A percentile compares a stretch with the other conserved stretches of the same genome.
These are phyloP conservation scores for Operophtera brumata DNA, from an alignment of 2,888 invertebrate genomes.

Conservation along the genomic window DNA sequence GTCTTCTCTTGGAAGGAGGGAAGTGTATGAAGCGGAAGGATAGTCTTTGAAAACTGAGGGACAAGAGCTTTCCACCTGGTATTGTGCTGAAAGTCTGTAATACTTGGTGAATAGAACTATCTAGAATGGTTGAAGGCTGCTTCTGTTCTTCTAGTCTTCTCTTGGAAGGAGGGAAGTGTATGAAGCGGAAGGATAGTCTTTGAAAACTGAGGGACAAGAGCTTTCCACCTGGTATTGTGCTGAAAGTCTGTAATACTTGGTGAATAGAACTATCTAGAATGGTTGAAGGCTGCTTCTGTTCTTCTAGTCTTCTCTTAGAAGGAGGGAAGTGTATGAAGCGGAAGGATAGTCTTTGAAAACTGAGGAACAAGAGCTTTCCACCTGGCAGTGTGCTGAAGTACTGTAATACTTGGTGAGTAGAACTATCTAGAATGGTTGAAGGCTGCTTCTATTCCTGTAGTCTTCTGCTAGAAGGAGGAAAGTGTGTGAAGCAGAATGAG, in stretches of 20 bases:
- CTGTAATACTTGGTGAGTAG: constrained; percentile 89
- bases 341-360: constrained; percentile 89
- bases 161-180: constrained; percentile 87
- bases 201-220: constrained; percentile 87
- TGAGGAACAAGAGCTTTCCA: constrained; percentile 86
- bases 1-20: constrained; percentile 87
- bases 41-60: constrained; percentile 90
- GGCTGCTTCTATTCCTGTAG: too few relatives aligned
- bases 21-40: constrained; percentile 85
- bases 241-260: constrained; percentile 93
- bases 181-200: constrained; percentile 87
- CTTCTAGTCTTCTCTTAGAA: constrained; percentile 87
- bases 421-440: too few relatives aligned
- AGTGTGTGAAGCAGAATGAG: constrained; percentile 84
- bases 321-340: constrained; percentile 86
- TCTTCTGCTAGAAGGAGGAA: constrained; percentile 85
- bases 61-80: constrained; percentile 86
- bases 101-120: constrained; percentile 82
- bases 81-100: constrained; percentile 89
- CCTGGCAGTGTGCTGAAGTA: constrained; percentile 87
- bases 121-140: constrained; percentile 87
- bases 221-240: constrained; percentile 83
- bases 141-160: constrained; percentile 91
- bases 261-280: constrained; percentile 47
- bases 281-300: constrained; percentile 94